A percentile compares a stretch with the other conserved stretches of the same genome.
These are phyloP conservation scores for Cremastobaeus sp. DNA, from an alignment of 2,888 invertebrate genomes.

Conservation along the genomic window DNA sequence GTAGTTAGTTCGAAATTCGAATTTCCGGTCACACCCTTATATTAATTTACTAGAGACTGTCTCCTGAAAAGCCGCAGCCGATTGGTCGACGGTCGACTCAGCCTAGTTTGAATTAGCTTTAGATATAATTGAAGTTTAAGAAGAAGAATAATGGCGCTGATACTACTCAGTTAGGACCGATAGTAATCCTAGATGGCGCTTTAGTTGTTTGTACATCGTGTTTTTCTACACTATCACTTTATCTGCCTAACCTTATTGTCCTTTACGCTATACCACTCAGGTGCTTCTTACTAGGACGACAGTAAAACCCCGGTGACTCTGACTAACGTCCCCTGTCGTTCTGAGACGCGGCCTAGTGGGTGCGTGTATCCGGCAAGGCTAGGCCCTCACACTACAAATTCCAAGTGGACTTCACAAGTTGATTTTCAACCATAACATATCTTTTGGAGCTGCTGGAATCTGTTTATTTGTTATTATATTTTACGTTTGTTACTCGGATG, in stretches of 20 bases:
- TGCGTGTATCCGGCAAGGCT: slow-evolving; percentile 61
- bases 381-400: slow-evolving; percentile 65
- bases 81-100: slow-evolving; percentile 64
- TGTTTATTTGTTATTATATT: too few species aligned
- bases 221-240: slow-evolving; percentile 74
- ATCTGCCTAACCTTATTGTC: slow-evolving; percentile 65
- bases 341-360: slow-evolving; percentile 44
- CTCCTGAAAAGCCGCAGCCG: slow-evolving; percentile 5
- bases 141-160: slow-evolving; percentile 68
- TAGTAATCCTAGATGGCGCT: slow-evolving; percentile 74
- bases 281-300: slow-evolving; percentile 19
- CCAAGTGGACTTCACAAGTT: slow-evolving; percentile 44
- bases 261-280: slow-evolving; percentile 39
- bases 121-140: slow-evolving; percentile 60
- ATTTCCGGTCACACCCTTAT: slow-evolving; percentile 33
- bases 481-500: too few species aligned
- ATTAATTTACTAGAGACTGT: slow-evolving; percentile 34
- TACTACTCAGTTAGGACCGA: slow-evolving; percentile 70
- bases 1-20: slow-evolving; percentile 54
- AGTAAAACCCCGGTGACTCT: slow-evolving; percentile 1
- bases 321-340: slow-evolving; percentile 19
- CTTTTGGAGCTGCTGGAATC: too few species aligned
- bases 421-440: too few species aligned
- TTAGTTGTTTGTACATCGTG: slow-evolving; percentile 77
- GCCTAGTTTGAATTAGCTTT: slow-evolving; percentile 72